Conservation (phyloP, 2,113 vertebrate genomes). For the Motacilla alba region DNA sequence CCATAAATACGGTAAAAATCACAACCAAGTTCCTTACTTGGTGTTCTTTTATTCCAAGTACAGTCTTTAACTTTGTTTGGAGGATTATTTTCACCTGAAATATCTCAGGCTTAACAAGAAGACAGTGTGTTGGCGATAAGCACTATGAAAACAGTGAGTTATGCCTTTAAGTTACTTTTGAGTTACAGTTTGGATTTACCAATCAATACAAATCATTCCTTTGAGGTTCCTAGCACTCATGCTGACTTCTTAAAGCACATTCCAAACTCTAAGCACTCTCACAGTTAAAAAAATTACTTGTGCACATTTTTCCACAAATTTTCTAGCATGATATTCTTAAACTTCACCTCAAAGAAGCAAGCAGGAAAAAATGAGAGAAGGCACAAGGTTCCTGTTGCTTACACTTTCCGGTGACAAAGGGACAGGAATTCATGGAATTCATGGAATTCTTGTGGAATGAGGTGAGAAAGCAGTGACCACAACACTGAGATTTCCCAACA, state of each 20-base stretch:
- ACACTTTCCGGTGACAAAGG: background rate
- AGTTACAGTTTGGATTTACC: background rate
- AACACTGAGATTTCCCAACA: background rate
- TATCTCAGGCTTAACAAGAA: background rate
- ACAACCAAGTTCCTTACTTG: background rate
- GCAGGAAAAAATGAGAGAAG: background rate
- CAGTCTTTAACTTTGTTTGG: background rate
- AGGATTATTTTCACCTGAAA: background rate
- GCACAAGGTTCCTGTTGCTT: background rate
- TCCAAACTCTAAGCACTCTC: background rate
- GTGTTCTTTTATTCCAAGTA: background rate
- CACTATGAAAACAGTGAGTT: background rate
- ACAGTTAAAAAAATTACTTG: background rate
- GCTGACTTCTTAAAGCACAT: background rate
- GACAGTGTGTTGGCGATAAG: background rate
- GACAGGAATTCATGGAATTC: background rate
- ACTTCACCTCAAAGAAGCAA: background rate
- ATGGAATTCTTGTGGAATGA: background rate
- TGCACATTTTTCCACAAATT: background rate
- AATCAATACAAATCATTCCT: background rate
- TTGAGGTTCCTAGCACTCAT: background rate
- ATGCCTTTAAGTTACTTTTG: background rate
- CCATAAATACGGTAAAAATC: background rate
- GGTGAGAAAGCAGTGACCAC: background rate
- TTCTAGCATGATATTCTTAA: background rate